phyloP scores from a whole-genome alignment of 2,113 vertebrate species.

The Coregonus clupeaformis region DNA sequence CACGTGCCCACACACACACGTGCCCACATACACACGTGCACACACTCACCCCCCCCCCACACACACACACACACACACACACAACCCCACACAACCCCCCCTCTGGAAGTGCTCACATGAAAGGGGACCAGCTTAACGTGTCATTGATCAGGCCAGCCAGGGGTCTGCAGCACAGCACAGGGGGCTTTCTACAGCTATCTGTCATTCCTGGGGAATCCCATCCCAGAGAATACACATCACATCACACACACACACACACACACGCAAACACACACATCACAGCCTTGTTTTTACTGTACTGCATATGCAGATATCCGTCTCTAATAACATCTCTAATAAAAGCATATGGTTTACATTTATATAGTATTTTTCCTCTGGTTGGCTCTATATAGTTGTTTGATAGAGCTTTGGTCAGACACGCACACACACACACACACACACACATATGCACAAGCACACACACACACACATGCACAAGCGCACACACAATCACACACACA shows the following conservation, averaged over 20 bases:
- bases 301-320: too few species aligned
- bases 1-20: too few species aligned
- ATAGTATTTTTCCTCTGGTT: too few species aligned
- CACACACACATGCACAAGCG: not conserved
- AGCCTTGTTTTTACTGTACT: not conserved
- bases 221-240: slow-evolving; percentile 22
- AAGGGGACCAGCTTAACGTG: slow-evolving; percentile 66
- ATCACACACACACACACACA: not conserved
- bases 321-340: not conserved
- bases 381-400: too few species aligned
- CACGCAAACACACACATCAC: not conserved
- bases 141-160: slow-evolving; percentile 64
- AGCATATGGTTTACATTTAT: too few species aligned
- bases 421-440: slow-evolving; percentile 45
- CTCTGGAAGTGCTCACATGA: slow-evolving; percentile 62
- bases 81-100: slow-evolving; percentile 8
- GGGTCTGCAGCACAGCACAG: slow-evolving; percentile 32
- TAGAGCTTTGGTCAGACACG: too few species aligned
- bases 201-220: slow-evolving; percentile 30
- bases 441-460: slow-evolving; percentile 9
- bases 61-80: too few species aligned
- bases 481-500: slow-evolving; percentile 18
- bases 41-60: too few species aligned
- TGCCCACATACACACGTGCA: too few species aligned
- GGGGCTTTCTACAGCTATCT: slow-evolving; percentile 37